Evolutionary conservation across 2,113 vertebrate species (phyloP), one percentile per base, ranked within the genome.

Genomic region (Sinocyclocheilus maitianheensis): DNA sequence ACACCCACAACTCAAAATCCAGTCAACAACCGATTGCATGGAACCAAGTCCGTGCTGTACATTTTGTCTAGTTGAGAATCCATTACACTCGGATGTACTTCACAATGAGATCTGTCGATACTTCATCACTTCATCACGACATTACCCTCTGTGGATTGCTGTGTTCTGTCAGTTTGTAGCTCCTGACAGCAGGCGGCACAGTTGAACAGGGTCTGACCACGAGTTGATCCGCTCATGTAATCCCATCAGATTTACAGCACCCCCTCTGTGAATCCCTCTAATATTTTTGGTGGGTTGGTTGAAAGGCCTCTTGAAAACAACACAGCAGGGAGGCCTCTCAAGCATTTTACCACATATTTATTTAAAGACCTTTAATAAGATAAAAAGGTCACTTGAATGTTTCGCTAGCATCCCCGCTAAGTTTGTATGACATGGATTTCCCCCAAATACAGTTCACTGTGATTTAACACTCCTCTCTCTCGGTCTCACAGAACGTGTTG

Each of bases 401-500:
- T 65, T 34, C 14, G 34, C 1, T 34, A 26, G 63, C 63, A 6
- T 14, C 30, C 18, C 34, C 4, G 12, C 22, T 46, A 40, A 7
- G 13, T 72, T 58, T 76, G 43, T 51, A 53, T 58, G 62, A 18
- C 16, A 34, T 4, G 18, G 13, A 34, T 69, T 69, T 69, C 3
- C 26, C 26, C 26, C 2, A 34, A 67, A 67, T 30, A 34, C 16
- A 30, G 16, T 30, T 67, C 26, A 0, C 11, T 26, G 1, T 26
- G 24, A 34, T 34, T 18, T 16, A 67, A 67, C 65, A 8, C 18
- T 24, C 87, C n/a, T 88, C 62, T 69, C 16, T 84, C 14, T 71
- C 69, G 80, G 79, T 67, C 30, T 37, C 20, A 51, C 89, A 96
- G 95, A 96, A 80, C 92, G 94, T 89, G 95, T 95, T 1, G 95